phyloP scores from a whole-genome alignment of 2,113 vertebrate genomes.

The Pomatostomus ruficeps region DNA sequence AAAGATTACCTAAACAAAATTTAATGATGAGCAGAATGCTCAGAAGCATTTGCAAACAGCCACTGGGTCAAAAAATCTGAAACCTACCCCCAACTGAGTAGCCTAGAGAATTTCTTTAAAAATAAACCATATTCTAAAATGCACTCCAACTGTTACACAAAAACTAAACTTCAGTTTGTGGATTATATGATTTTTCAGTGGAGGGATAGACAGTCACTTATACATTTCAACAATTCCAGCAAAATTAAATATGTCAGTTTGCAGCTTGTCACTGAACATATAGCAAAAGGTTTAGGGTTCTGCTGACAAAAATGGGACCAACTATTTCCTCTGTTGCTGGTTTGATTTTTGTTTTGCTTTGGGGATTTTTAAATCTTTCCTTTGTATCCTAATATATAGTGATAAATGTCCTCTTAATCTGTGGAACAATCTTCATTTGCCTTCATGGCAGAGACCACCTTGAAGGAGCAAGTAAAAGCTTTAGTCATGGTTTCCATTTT shows the following conservation, averaged over 20 bases:
- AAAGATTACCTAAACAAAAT: background rate
- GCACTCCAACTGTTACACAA: background rate
- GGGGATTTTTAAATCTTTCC: background rate
- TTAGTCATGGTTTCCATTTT: slow-evolving; percentile 92
- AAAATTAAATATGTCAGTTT: background rate
- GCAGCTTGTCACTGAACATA: background rate
- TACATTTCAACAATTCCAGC: background rate
- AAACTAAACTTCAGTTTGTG: background rate
- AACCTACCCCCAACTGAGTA: background rate
- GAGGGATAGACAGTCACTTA: background rate
- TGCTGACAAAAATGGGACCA: slow-evolving; percentile 9
- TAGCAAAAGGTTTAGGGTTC: slow-evolving; percentile 1
- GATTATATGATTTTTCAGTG: background rate
- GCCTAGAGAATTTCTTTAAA: background rate
- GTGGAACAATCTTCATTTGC: slow-evolving; percentile 81
- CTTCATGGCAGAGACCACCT: slow-evolving; percentile 78
- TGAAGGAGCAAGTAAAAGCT: slow-evolving; percentile 86
- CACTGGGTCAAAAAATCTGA: background rate
- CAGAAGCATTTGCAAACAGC: background rate
- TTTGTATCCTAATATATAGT: slow-evolving; percentile 62
- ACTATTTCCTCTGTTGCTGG: background rate
- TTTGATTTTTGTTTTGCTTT: background rate
- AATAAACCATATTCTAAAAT: background rate
- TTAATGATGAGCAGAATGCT: background rate
- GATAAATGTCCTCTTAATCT: slow-evolving; percentile 88